These are phyloP conservation scores for Cheirogaleus major DNA, from an alignment of 2,797 vertebrate species.

Conservation along the genomic window DNA sequence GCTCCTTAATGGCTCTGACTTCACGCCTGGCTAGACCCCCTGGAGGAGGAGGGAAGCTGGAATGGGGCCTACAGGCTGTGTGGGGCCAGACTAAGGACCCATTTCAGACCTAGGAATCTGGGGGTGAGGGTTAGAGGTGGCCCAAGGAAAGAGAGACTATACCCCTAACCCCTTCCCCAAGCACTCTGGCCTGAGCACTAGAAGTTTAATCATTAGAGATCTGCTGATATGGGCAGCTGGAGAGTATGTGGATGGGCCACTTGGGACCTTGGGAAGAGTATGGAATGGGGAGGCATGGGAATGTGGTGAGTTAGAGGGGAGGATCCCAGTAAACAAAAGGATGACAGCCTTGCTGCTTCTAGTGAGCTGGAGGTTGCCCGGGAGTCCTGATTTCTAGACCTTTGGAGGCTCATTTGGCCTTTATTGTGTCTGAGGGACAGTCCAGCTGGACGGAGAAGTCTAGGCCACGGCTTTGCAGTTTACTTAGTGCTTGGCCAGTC, in stretches of 20 bases:
- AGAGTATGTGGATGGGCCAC: background rate
- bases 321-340: background rate
- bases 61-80: background rate
- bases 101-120: background rate
- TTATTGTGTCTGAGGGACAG: background rate
- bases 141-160: background rate
- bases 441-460: background rate
- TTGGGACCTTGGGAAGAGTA: background rate
- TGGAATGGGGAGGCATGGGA: background rate
- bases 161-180: background rate
- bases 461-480: background rate
- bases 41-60: background rate
- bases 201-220: background rate
- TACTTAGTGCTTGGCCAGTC: background rate
- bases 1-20: constrained; percentile 43
- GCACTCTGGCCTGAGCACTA: background rate
- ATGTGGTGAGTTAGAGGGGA: background rate
- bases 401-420: background rate
- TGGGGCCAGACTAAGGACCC: background rate
- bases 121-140: background rate
- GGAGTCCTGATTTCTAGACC: background rate
- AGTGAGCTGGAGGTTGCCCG: background rate
- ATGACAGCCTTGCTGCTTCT: background rate
- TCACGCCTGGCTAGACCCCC: constrained; percentile 17
- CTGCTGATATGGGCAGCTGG: background rate